A percentile compares a stretch with the other conserved stretches of the same genome.
phyloP scores from a whole-genome alignment of 2,797 vertebrate genomes.

The Petrocephalus sullivani region DNA sequence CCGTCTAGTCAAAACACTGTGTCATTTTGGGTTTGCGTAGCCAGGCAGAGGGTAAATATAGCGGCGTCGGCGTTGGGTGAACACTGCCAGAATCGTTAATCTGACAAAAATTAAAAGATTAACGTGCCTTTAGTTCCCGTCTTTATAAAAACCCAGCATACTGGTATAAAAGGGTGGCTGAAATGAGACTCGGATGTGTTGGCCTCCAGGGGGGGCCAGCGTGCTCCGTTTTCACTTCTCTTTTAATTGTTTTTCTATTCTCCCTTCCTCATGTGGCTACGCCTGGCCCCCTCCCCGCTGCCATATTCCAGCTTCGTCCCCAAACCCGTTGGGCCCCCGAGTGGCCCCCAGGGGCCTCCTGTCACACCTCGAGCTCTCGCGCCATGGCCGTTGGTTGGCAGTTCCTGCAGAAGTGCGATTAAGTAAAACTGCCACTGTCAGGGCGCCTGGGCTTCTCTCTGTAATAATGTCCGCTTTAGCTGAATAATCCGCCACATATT shows the following conservation, averaged over 20 bases:
- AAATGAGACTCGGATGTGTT: neutral
- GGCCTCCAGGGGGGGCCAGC: neutral
- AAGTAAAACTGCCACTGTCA: neutral
- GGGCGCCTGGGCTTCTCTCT: neutral
- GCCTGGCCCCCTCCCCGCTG: neutral
- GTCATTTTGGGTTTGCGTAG: slow-evolving; percentile 18
- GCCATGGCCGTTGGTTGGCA: neutral
- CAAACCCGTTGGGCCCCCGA: neutral
- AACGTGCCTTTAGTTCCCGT: neutral
- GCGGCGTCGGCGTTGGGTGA: neutral
- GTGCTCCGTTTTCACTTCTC: neutral
- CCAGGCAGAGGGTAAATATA: slow-evolving; percentile 7
- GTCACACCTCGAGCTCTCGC: neutral
- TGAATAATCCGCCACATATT: neutral
- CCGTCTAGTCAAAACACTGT: slow-evolving; percentile 26
- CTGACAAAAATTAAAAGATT: neutral
- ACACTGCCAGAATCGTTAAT: neutral
- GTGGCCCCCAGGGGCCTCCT: neutral
- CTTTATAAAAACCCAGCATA: neutral
- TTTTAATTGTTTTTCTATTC: too few species aligned
- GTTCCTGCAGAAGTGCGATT: neutral
- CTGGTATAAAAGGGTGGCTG: too few species aligned
- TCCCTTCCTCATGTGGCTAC: neutral
- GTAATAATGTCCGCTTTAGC: neutral
- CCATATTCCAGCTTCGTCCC: neutral